A percentile compares a stretch with the other conserved stretches of the same genome.
phyloP scores from a whole-genome alignment of 1,140 invertebrate species.

The Diuraphis noxia region DNA sequence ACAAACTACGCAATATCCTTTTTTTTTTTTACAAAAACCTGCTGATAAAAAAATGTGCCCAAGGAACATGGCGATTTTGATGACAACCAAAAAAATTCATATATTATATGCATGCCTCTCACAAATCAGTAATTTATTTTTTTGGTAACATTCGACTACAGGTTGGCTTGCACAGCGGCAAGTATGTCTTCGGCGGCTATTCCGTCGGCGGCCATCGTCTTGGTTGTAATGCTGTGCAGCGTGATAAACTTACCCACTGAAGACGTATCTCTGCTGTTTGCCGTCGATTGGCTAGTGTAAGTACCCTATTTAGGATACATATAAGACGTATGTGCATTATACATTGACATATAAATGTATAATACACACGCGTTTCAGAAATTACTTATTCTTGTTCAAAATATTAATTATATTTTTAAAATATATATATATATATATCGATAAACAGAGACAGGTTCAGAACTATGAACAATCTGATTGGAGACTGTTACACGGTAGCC shows the following conservation, averaged over 20 bases:
- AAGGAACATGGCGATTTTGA: background rate
- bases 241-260: slow-evolving; percentile 81
- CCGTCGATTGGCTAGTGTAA: slow-evolving; percentile 91
- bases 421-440: background rate
- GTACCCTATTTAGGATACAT: slow-evolving; percentile 60
- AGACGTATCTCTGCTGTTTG: slow-evolving; percentile 82
- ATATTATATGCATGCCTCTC: background rate
- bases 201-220: slow-evolving; percentile 87
- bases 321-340: background rate
- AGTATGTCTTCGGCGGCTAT: slow-evolving; percentile 92
- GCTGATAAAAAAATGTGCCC: background rate
- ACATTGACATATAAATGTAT: background rate
- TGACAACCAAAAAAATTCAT: background rate
- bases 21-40: background rate
- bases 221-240: slow-evolving; percentile 81
- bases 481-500: slow-evolving; percentile 84
- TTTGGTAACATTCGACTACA: slow-evolving; percentile 59
- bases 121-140: background rate
- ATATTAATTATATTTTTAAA: slow-evolving; percentile 34
- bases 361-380: background rate
- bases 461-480: slow-evolving; percentile 86
- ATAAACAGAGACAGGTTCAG: slow-evolving; percentile 76
- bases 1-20: no score
- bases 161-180: slow-evolving; percentile 86
- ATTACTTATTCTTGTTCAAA: background rate